These are phyloP conservation scores for Microctenopoma stevenorrisi DNA, from an alignment of 2,797 vertebrate species.

Conservation along the genomic window DNA sequence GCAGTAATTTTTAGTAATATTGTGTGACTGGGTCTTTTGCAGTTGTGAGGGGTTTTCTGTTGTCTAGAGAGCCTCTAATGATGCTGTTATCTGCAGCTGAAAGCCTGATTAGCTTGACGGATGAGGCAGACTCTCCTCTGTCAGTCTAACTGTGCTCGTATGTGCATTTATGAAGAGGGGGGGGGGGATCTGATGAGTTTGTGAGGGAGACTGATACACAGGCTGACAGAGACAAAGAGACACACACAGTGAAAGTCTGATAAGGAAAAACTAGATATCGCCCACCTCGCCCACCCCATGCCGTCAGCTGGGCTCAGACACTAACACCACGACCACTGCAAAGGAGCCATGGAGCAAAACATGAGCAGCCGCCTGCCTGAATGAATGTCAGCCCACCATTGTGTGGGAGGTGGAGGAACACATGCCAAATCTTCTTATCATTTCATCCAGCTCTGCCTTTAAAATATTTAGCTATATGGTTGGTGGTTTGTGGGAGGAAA, in stretches of 20 bases:
- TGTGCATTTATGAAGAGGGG: conserved; percentile 32
- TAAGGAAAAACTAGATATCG: conserved; percentile 24
- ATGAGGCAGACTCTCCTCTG: conserved; percentile 53
- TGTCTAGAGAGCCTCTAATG: conserved; percentile 60
- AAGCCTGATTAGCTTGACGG: conserved; percentile 69
- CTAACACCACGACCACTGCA: conserved; percentile 34
- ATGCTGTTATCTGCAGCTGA: conserved; percentile 66
- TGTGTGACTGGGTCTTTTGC: conserved; percentile 50
- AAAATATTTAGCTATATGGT: conserved; percentile 31
- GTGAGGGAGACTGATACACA: conserved; percentile 27
- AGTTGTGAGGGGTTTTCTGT: conserved; percentile 45
- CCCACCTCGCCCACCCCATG: conserved; percentile 21
- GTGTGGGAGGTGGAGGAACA: conserved; percentile 57
- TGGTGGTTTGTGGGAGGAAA: conserved; percentile 28
- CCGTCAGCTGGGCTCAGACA: conserved; percentile 12
- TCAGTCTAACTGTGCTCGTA: conserved; percentile 36
- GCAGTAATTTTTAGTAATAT: conserved; percentile 59
- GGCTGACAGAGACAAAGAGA: conserved; percentile 28
- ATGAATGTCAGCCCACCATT: conserved; percentile 35
- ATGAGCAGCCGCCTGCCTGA: conserved; percentile 34
- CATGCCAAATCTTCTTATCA: conserved; percentile 56
- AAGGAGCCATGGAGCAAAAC: conserved; percentile 28
- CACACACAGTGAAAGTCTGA: conserved; percentile 14
- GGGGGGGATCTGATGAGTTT: conserved; percentile 43
- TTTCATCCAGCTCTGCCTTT: conserved; percentile 49